Evolutionary conservation across 2,113 vertebrate species (phyloP).

Genomic region (Sminthopsis crassicaudata): DNA sequence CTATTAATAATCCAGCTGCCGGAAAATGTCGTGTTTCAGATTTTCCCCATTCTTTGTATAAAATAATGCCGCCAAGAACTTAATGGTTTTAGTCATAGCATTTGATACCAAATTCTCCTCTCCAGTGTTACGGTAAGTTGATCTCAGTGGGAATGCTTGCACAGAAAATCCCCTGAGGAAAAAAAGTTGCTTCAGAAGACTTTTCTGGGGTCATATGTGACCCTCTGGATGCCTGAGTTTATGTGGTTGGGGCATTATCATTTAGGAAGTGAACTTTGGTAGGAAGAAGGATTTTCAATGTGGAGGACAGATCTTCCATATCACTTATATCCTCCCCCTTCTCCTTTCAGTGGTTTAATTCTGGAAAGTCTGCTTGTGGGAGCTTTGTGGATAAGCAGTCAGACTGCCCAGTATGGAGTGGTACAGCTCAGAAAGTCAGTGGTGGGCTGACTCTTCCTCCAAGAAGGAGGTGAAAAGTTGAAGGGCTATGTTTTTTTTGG

Average conservation of each 20-base stretch:
- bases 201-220: not conserved
- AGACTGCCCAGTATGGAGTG: not conserved
- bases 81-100: constrained; percentile 45
- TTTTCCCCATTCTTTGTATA: constrained; percentile 19
- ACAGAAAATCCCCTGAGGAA: constrained; percentile 19
- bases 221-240: not conserved
- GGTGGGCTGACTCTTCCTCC: not conserved
- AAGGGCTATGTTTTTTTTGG: not conserved
- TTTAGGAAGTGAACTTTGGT: not conserved
- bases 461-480: not conserved
- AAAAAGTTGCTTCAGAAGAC: not conserved
- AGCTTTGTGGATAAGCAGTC: not conserved
- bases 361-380: not conserved
- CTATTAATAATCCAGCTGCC: not conserved
- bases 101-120: not conserved
- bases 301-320: not conserved
- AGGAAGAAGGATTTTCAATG: not conserved
- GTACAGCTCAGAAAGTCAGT: not conserved
- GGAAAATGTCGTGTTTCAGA: constrained; percentile 13
- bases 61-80: constrained; percentile 15
- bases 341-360: constrained; percentile 19
- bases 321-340: not conserved
- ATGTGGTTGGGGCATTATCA: not conserved
- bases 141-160: constrained; percentile 39
- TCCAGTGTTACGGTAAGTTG: constrained; percentile 20